These are phyloP conservation scores for Idaea biselata DNA, from an alignment of 2,888 invertebrate genomes.

Conservation along the genomic window DNA sequence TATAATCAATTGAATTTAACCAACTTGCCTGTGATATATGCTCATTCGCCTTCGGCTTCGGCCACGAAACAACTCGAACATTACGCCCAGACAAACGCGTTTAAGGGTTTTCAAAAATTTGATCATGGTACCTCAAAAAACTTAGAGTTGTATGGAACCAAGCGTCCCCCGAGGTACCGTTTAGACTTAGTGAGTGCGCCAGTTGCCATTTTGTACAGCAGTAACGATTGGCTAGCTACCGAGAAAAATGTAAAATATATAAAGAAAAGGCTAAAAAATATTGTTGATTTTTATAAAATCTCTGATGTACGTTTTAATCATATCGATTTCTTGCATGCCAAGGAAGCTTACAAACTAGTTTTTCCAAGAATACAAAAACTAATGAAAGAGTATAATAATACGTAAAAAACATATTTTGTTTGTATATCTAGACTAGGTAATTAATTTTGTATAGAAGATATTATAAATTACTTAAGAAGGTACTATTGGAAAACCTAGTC, in stretches of 20 bases:
- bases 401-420: neutral
- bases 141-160: constrained; percentile 16
- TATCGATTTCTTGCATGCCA: constrained; percentile 37
- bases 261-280: constrained; percentile 26
- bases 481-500: no score
- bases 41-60: constrained; percentile 51
- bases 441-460: no score
- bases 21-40: constrained; percentile 26
- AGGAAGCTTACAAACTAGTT: constrained; percentile 26
- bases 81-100: constrained; percentile 32
- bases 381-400: constrained; percentile 6
- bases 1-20: constrained; percentile 23
- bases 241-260: constrained; percentile 18
- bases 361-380: constrained; percentile 11
- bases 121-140: constrained; percentile 31
- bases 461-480: no score
- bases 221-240: constrained; percentile 32
- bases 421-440: no score
- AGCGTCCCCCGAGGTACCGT: constrained; percentile 31
- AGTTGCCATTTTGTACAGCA: constrained; percentile 32
- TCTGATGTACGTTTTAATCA: constrained; percentile 33
- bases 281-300: constrained; percentile 32
- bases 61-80: constrained; percentile 60
- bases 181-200: constrained; percentile 32
- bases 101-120: constrained; percentile 31